These are phyloP conservation scores for Philhelius pedissequus DNA, from an alignment of 2,888 invertebrate genomes.

Conservation along the genomic window DNA sequence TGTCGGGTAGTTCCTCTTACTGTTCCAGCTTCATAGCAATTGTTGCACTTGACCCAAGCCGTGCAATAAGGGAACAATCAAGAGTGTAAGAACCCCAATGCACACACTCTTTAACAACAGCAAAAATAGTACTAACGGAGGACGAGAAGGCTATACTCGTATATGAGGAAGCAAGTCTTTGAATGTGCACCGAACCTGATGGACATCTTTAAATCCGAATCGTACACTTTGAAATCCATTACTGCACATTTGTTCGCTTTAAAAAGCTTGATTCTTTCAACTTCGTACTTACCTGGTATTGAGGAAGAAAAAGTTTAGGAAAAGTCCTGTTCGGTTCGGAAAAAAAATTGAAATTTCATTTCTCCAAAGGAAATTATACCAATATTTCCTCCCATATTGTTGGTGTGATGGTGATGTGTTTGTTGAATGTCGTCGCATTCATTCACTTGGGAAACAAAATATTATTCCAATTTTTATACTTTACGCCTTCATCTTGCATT, in stretches of 20 bases:
- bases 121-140: not conserved
- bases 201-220: conserved; percentile 32
- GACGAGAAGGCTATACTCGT: too few relatives aligned
- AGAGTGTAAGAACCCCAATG: not conserved
- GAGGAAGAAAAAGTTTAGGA: conserved; percentile 34
- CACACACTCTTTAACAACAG: not conserved
- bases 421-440: not conserved
- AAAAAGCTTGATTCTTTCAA: not conserved
- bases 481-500: not conserved
- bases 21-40: not conserved
- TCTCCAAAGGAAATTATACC: not conserved
- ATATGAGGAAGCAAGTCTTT: conserved; percentile 12
- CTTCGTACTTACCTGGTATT: not conserved
- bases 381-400: not conserved
- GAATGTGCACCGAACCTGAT: conserved; percentile 49
- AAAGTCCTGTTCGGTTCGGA: not conserved
- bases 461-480: not conserved
- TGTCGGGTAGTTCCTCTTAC: not conserved
- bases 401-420: not conserved
- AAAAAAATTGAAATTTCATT: conserved; percentile 3
- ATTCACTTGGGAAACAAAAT: conserved; percentile 10
- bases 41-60: conserved; percentile 19
- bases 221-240: not conserved
- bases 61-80: conserved; percentile 30
- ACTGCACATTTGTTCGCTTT: not conserved